Conservation (phyloP, 2,888 invertebrate genomes). For the Ectropis crepuscularia region DNA sequence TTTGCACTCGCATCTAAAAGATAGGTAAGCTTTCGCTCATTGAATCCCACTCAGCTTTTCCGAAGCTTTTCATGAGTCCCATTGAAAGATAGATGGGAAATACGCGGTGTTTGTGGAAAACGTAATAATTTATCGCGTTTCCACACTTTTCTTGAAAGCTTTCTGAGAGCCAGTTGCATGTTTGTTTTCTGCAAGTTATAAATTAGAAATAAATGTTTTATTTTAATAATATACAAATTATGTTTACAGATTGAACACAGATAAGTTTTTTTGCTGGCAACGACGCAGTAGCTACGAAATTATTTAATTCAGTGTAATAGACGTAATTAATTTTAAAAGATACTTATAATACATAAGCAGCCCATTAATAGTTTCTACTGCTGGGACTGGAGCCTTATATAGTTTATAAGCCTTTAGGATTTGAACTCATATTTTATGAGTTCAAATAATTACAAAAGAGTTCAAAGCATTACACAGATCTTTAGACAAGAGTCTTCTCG, state of each 20-base stretch:
- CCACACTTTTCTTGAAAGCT: conserved; percentile 15
- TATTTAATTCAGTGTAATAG: no score
- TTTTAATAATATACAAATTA: conserved; percentile 1
- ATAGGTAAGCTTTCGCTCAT: conserved; percentile 2
- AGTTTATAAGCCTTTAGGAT: no score
- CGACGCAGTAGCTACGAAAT: no score
- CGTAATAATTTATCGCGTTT: conserved; percentile 17
- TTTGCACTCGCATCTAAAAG: background rate
- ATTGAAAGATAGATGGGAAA: conserved; percentile 25
- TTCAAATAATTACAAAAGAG: no score
- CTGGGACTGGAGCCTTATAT: no score
- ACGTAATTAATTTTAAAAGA: no score
- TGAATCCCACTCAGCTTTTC: conserved; percentile 9
- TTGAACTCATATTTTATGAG: no score
- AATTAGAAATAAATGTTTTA: conserved; percentile 13
- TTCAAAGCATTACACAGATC: no score
- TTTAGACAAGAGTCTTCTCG: no score
- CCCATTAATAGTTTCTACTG: no score
- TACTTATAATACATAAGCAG: no score
- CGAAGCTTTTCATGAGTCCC: conserved; percentile 8
- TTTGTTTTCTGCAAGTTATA: conserved; percentile 4
- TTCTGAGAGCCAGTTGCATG: conserved; percentile 21
- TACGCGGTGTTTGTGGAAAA: conserved; percentile 17
- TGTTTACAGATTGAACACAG: no score
- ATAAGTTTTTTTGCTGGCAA: background rate